These are phyloP conservation scores for Lepeophtheirus nordmannii DNA, from an alignment of 2,888 invertebrate genomes.

Conservation along the genomic window DNA sequence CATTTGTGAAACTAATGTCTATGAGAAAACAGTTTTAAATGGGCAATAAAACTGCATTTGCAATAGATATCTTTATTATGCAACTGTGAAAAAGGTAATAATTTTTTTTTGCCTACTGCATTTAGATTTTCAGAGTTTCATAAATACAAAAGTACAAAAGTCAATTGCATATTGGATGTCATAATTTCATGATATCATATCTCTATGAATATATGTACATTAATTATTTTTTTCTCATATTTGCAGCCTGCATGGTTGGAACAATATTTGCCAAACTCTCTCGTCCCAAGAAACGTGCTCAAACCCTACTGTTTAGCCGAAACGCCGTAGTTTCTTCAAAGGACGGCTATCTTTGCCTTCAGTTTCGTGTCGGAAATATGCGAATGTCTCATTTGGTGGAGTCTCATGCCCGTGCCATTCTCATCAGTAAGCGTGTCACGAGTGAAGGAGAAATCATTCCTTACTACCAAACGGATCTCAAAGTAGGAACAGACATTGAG, in stretches of 20 bases:
- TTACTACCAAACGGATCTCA: constrained; percentile 46
- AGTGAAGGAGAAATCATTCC: constrained; percentile 61
- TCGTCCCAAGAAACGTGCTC: constrained; percentile 77
- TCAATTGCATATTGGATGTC: too few relatives aligned
- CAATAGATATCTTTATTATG: too few relatives aligned
- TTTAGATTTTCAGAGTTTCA: too few relatives aligned
- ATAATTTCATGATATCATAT: too few relatives aligned
- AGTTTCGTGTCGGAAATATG: constrained; percentile 68
- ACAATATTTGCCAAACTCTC: constrained; percentile 73
- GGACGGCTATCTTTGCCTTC: constrained; percentile 65
- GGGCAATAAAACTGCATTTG: too few relatives aligned
- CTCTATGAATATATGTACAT: too few relatives aligned
- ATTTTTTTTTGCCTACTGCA: too few relatives aligned
- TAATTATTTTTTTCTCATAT: constrained; percentile 40
- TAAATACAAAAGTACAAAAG: too few relatives aligned
- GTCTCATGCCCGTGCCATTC: constrained; percentile 33
- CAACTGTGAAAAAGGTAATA: too few relatives aligned
- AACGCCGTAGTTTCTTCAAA: constrained; percentile 72
- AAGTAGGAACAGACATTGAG: constrained; percentile 41
- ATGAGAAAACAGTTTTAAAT: too few relatives aligned
- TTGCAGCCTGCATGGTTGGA: constrained; percentile 53
- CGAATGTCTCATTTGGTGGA: constrained; percentile 49
- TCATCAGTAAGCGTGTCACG: constrained; percentile 63
- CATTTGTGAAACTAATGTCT: too few relatives aligned
- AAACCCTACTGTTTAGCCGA: constrained; percentile 80